Evolutionary conservation across 2,888 invertebrate genomes (phyloP).

Genomic region (Drosophila falleni): DNA sequence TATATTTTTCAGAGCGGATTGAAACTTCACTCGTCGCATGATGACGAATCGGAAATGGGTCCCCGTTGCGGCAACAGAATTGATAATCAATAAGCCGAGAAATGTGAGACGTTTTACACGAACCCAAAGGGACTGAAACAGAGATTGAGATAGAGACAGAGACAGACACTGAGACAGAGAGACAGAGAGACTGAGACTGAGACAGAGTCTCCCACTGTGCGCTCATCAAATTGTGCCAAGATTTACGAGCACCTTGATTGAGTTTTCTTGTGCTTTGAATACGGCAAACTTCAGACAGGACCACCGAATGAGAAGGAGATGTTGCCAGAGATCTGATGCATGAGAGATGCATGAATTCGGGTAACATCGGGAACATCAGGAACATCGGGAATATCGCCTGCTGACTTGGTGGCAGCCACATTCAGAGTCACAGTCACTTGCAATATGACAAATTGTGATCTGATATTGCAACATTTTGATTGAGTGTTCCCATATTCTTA

Average conservation of each 20-base stretch:
- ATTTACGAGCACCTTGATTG: conserved; percentile 80
- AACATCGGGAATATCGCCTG: conserved; percentile 33
- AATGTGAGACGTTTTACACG: conserved; percentile 67
- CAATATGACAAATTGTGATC: conserved; percentile 48
- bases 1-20: conserved; percentile 58
- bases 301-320: conserved; percentile 51
- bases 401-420: conserved; percentile 16
- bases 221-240: conserved; percentile 81
- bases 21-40: conserved; percentile 66
- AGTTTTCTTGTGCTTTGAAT: conserved; percentile 82
- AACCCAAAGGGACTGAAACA: conserved; percentile 20
- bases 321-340: conserved; percentile 11
- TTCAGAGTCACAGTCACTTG: conserved; percentile 6
- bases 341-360: conserved; percentile 38
- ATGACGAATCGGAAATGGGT: conserved; percentile 81
- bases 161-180: background rate
- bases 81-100: conserved; percentile 78
- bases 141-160: background rate
- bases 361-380: conserved; percentile 14
- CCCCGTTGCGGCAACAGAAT: conserved; percentile 63
- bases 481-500: conserved; percentile 26
- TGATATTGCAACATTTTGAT: conserved; percentile 51
- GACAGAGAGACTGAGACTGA: conserved; percentile 16
- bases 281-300: conserved; percentile 81
- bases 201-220: conserved; percentile 70